These are phyloP conservation scores for Zenarchopterus dispar DNA, from an alignment of 2,797 vertebrate genomes.

Conservation along the genomic window DNA sequence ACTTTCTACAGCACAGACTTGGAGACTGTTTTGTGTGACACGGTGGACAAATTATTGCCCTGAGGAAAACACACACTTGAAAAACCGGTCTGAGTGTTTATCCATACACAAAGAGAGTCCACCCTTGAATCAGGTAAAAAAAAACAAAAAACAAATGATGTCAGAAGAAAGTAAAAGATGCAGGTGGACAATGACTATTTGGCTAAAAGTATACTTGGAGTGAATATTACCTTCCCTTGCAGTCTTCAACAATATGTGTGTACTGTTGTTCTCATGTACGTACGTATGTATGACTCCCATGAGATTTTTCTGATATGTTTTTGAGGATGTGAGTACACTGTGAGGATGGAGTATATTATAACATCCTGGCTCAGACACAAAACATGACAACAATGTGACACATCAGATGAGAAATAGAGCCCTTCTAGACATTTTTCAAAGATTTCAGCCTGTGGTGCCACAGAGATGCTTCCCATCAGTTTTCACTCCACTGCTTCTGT, in stretches of 20 bases:
- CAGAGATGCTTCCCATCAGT: constrained; percentile 1
- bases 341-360: constrained; percentile 31
- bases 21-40: not conserved
- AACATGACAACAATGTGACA: constrained; percentile 52
- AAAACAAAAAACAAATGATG: not conserved
- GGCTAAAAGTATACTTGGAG: not conserved
- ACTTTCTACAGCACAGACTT: not conserved
- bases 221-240: not conserved
- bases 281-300: not conserved
- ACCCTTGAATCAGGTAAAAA: constrained; percentile 18
- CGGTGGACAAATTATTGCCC: constrained; percentile 8
- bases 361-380: constrained; percentile 30
- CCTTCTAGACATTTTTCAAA: constrained; percentile 34
- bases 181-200: not conserved
- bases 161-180: not conserved
- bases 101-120: constrained; percentile 25
- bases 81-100: constrained; percentile 58
- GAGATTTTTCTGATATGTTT: constrained; percentile 10
- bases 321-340: constrained; percentile 30
- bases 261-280: no score
- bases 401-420: constrained; percentile 42
- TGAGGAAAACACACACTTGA: constrained; percentile 2
- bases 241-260: not conserved
- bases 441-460: constrained; percentile 10
- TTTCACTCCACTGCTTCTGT: constrained; percentile 13